phyloP scores from a whole-genome alignment of 64 coral and sea anemone species.

The Pocillopora verrucosa region DNA sequence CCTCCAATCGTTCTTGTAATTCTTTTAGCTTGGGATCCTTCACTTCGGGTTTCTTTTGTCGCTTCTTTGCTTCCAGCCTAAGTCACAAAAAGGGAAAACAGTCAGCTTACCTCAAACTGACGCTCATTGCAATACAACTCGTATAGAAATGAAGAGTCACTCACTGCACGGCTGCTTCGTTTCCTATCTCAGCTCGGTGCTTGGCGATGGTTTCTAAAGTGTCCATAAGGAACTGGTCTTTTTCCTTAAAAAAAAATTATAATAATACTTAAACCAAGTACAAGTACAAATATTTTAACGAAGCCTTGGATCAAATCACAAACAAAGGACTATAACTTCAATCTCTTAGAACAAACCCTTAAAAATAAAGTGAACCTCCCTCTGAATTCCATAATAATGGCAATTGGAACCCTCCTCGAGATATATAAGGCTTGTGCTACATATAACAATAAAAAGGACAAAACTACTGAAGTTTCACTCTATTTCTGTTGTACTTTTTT shows the following conservation, averaged over 20 bases:
- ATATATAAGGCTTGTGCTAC: no score
- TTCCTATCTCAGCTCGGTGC: conserved; percentile 81
- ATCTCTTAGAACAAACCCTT: neutral
- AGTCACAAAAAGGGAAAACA: neutral
- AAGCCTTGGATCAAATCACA: neutral
- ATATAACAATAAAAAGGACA: no score
- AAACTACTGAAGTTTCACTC: no score
- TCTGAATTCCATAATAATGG: no score
- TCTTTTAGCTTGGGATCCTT: conserved; percentile 88
- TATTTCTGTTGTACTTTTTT: no score
- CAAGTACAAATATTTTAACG: no score
- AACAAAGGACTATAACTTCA: neutral
- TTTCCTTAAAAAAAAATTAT: conserved; percentile 42
- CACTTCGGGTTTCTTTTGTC: conserved; percentile 30
- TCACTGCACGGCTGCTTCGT: conserved; percentile 72
- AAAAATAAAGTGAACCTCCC: no score
- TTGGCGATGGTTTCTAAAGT: conserved; percentile 89
- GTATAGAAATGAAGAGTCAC: neutral
- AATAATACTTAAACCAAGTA: neutral
- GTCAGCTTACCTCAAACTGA: no score
- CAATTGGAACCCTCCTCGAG: no score
- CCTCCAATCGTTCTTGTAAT: conserved; percentile 80
- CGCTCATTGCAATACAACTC: neutral
- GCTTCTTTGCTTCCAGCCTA: conserved; percentile 73
- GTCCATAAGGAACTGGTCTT: conserved; percentile 92